Conservation (phyloP, 2,888 invertebrate species). For the Nephrotoma guestfalica region DNA sequence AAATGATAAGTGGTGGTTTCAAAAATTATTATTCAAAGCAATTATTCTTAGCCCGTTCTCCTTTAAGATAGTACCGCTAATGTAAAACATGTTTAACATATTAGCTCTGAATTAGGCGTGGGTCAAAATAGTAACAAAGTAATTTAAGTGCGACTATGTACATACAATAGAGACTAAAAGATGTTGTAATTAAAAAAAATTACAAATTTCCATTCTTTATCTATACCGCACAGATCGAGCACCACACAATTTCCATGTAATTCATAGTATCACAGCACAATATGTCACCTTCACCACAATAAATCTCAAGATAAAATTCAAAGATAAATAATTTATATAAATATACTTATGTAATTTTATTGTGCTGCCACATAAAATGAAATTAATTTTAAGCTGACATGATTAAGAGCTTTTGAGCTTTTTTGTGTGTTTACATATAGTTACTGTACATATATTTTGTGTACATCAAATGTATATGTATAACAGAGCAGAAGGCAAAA, state of each 20-base stretch:
- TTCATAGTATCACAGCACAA: not conserved
- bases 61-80: too few relatives aligned
- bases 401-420: not conserved
- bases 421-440: not conserved
- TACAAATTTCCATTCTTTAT: too few relatives aligned
- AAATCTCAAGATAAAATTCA: not conserved
- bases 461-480: not conserved
- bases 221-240: not conserved
- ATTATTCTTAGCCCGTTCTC: too few relatives aligned
- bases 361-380: not conserved
- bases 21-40: too few relatives aligned
- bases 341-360: not conserved
- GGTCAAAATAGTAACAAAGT: too few relatives aligned
- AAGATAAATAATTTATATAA: not conserved
- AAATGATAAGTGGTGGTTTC: too few relatives aligned
- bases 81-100: too few relatives aligned
- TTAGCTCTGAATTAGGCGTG: too few relatives aligned
- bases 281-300: not conserved
- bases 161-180: too few relatives aligned
- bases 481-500: not conserved
- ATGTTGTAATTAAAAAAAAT: too few relatives aligned
- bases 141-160: too few relatives aligned
- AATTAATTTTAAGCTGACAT: not conserved
- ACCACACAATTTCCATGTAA: not conserved
- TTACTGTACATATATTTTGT: not conserved